These are phyloP conservation scores for Dromaius novaehollandiae DNA, from an alignment of 2,113 vertebrate species.

Conservation along the genomic window DNA sequence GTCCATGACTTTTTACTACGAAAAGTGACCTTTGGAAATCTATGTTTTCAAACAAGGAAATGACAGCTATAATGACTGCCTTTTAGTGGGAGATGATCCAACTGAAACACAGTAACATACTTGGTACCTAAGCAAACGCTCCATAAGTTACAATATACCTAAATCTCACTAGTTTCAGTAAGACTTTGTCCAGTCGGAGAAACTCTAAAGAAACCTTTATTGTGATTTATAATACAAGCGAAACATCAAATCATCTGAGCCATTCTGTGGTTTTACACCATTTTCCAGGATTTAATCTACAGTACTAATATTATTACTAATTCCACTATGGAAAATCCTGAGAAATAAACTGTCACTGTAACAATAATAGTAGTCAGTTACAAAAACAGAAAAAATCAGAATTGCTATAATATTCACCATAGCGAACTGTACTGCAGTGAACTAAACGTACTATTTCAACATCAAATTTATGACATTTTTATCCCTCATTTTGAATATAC, in stretches of 20 bases:
- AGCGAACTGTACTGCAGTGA: neutral
- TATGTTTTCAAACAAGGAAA: neutral
- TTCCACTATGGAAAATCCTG: neutral
- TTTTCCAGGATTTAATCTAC: neutral
- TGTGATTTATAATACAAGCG: neutral
- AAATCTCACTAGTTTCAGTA: neutral
- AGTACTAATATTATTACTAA: neutral
- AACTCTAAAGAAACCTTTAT: neutral
- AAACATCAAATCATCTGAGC: neutral
- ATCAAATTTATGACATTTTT: neutral
- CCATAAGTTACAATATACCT: neutral
- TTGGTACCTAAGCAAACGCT: neutral
- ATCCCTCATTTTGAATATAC: neutral
- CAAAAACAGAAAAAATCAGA: neutral
- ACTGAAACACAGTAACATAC: neutral
- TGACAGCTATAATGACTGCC: neutral
- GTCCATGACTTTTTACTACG: neutral
- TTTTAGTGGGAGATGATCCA: neutral
- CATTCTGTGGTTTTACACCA: neutral
- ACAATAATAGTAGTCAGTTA: neutral
- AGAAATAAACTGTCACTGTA: neutral
- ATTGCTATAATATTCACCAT: neutral
- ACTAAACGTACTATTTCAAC: neutral
- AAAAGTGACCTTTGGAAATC: neutral
- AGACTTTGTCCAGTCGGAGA: neutral